phyloP scores from a whole-genome alignment of 2,888 invertebrate species.

The Acronicta alni region DNA sequence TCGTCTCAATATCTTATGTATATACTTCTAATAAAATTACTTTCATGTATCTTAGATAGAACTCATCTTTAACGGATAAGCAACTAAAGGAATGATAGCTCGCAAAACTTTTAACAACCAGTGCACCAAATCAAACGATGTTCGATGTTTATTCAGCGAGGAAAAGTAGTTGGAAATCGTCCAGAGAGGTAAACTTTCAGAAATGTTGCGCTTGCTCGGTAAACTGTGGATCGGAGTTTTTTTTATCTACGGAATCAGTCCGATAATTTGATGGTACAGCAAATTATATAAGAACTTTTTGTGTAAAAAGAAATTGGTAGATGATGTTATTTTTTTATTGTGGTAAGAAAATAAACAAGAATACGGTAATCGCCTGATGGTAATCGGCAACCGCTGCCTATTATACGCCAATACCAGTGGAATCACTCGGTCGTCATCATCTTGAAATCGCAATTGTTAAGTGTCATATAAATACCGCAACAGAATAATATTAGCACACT shows the following conservation, averaged over 20 bases:
- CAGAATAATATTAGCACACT: too few relatives aligned
- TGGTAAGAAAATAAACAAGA: too few relatives aligned
- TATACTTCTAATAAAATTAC: slow-evolving; percentile 8
- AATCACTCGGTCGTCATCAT: too few relatives aligned
- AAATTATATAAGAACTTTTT: not conserved
- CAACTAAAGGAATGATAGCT: slow-evolving; percentile 12
- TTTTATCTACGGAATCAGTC: slow-evolving; percentile 1
- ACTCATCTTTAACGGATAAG: slow-evolving; percentile 17
- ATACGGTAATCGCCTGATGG: too few relatives aligned
- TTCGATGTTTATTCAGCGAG: slow-evolving; percentile 30
- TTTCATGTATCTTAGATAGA: slow-evolving; percentile 7
- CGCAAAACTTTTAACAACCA: slow-evolving; percentile 33
- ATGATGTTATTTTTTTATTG: not conserved
- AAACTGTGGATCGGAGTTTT: slow-evolving; percentile 5
- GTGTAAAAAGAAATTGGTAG: not conserved
- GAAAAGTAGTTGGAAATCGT: slow-evolving; percentile 42
- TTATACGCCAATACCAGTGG: too few relatives aligned
- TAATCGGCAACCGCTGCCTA: too few relatives aligned
- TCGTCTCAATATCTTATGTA: too few relatives aligned
- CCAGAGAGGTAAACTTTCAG: slow-evolving; percentile 16
- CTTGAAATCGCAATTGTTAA: too few relatives aligned
- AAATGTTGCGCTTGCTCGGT: slow-evolving; percentile 22
- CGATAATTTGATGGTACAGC: not conserved
- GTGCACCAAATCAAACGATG: slow-evolving; percentile 30
- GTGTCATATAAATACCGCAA: too few relatives aligned